Evolutionary conservation across 2,797 vertebrate genomes (phyloP), one percentile per base, ranked within the genome.

Genomic region (Fratercula arctica): DNA sequence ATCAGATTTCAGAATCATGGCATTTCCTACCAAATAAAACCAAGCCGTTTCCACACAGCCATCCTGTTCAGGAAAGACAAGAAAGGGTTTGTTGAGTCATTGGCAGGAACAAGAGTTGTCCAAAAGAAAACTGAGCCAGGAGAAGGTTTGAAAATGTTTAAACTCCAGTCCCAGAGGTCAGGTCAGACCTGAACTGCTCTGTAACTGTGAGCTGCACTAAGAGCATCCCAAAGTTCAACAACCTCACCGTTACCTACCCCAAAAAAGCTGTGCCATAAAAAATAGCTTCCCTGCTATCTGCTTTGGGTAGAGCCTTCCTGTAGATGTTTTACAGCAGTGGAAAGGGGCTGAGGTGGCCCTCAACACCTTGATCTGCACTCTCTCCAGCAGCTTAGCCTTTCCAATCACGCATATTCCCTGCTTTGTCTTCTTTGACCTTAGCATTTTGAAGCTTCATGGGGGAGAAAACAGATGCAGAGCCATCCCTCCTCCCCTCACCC

Each of bases 1-100:
- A 48, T 50, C 59, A 29, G 84, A 39, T 69, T 90, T 90, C 69
- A 43, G 67, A 73, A 60, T 59, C 12, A 6, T 66, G 64, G 51
- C 28, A 91, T 80, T 94, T 95, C 81, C 73, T 86, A 82, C 51
- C 18, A 56, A 31, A 80, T 20, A 43, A 94, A 80, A 69, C 20
- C 2, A 4, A 50, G 60, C 3, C 0, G n/a, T 83, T 95, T 84
- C 86, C 89, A 79, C 63, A 72, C 39, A 84, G 28, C 76, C 64
- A 13, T 56, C 77, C 86, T 87, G 59, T 29, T 76, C 69, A 72
- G 51, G 41, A 29, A 57, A 45, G 69, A 81, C 56, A 90, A 69
- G 85, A 59, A 74, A 88, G 37, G 63, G n/a, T 70, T 86, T 93
- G 72, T 82, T 84, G 76, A 89, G 50, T 69, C 84, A 66, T 16